phyloP scores from a whole-genome alignment of 2,797 vertebrate genomes.

The Momotus momota region DNA sequence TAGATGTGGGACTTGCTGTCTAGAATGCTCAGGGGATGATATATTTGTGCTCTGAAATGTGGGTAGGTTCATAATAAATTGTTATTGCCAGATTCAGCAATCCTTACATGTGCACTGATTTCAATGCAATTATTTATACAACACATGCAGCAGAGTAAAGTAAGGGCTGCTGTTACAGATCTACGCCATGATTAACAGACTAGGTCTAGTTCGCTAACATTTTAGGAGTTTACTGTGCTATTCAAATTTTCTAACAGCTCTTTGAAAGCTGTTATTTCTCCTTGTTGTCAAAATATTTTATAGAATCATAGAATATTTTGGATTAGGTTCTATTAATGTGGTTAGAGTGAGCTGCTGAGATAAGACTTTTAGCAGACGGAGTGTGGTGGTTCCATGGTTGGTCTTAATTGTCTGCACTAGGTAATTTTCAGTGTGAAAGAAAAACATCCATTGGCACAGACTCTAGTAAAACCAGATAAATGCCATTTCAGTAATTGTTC shows the following conservation, averaged over 20 bases:
- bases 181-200: neutral
- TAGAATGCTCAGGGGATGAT: neutral
- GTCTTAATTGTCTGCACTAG: neutral
- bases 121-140: neutral
- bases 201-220: neutral
- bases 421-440: neutral
- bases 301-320: neutral
- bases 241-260: neutral
- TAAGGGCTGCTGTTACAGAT: neutral
- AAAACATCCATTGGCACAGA: neutral
- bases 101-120: neutral
- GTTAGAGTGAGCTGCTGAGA: neutral
- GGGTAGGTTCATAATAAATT: neutral
- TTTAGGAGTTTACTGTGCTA: neutral
- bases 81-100: neutral
- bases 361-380: neutral
- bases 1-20: neutral
- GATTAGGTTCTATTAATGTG: neutral
- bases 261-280: neutral
- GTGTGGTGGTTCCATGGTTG: neutral
- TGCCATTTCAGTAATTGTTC: conserved; percentile 12
- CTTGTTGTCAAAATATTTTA: conserved; percentile 15
- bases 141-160: neutral
- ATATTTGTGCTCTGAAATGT: neutral
- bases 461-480: neutral